Evolutionary conservation across 2,113 vertebrate genomes (phyloP).

Genomic region (Petrocephalus zakoni): DNA sequence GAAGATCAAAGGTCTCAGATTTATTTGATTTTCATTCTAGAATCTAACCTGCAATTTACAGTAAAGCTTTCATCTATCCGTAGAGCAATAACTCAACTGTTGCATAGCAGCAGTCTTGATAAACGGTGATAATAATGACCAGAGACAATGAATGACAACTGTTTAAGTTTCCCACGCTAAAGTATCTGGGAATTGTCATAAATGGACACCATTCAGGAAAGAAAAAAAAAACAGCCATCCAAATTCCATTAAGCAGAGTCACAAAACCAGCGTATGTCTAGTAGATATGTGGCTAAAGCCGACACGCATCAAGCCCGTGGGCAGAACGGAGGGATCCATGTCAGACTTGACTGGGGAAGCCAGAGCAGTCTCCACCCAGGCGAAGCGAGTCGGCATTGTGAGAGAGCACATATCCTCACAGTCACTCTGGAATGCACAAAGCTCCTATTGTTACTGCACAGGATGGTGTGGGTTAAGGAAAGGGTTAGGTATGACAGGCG

Average conservation of each 20-base stretch:
- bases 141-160: not conserved
- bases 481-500: not conserved
- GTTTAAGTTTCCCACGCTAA: conserved; percentile 6
- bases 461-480: not conserved
- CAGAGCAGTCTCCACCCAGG: not conserved
- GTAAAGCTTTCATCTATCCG: not conserved
- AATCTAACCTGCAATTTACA: not conserved
- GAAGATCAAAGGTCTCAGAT: not conserved
- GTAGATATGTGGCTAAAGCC: not conserved
- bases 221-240: not conserved
- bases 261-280: not conserved
- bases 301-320: not conserved
- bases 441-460: not conserved
- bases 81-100: not conserved
- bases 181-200: not conserved
- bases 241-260: not conserved
- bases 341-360: not conserved
- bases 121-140: not conserved
- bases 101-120: not conserved
- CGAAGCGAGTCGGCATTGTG: not conserved
- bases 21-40: not conserved
- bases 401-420: not conserved
- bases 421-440: not conserved
- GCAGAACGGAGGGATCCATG: not conserved
- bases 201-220: not conserved